These are phyloP conservation scores for Oostethus manadensis DNA, from an alignment of 2,113 vertebrate genomes.

Conservation along the genomic window DNA sequence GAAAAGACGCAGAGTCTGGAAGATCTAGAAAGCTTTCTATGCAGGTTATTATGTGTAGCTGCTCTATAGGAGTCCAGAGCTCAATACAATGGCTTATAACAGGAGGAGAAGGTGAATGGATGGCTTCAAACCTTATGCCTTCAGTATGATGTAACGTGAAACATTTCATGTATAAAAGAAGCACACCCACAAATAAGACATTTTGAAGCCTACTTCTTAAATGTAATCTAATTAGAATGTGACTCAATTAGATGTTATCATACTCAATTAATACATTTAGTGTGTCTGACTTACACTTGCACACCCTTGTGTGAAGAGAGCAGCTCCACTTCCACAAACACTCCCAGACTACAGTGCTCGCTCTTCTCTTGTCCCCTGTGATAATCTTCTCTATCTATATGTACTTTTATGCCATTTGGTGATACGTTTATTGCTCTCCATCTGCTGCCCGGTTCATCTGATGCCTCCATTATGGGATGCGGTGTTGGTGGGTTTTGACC, in stretches of 20 bases:
- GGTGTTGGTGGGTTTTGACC: constrained; percentile 38
- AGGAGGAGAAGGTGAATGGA: neutral
- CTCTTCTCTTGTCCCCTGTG: constrained; percentile 16
- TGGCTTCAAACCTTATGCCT: too few species aligned
- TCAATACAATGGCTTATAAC: too few species aligned
- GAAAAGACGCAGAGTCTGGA: too few species aligned
- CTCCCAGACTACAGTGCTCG: neutral
- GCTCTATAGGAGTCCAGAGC: too few species aligned
- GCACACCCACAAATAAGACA: neutral
- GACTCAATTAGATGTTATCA: constrained; percentile 3
- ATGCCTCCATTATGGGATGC: constrained; percentile 39
- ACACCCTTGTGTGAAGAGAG: neutral
- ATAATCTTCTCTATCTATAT: constrained; percentile 44
- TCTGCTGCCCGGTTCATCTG: constrained; percentile 46
- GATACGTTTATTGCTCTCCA: constrained; percentile 52
- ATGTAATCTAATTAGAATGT: neutral
- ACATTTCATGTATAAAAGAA: neutral
- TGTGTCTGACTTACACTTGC: neutral
- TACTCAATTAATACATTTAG: constrained; percentile 10
- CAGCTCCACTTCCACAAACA: constrained; percentile 24
- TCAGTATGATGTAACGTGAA: neutral
- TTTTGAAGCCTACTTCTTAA: neutral
- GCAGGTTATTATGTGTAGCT: too few species aligned
- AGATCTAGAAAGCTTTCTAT: too few species aligned
- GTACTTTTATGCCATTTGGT: constrained; percentile 45